These are phyloP conservation scores for Rhea americana DNA, from an alignment of 2,113 vertebrate species.

Conservation along the genomic window DNA sequence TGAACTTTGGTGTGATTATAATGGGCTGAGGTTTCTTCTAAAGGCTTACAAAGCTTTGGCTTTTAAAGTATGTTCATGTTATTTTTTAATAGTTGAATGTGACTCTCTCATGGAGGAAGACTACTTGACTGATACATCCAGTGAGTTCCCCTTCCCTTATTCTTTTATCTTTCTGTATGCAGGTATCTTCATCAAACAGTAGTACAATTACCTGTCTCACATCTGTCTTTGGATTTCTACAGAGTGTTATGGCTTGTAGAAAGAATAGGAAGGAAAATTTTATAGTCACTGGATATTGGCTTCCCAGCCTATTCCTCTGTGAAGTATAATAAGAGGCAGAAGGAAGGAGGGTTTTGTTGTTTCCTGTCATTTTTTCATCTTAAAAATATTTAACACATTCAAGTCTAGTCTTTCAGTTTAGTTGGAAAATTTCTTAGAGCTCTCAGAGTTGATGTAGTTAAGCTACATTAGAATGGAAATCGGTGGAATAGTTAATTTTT, in stretches of 20 bases:
- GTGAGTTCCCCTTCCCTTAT: not conserved
- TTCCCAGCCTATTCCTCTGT: not conserved
- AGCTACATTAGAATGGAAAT: not conserved
- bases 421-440: not conserved
- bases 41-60: not conserved
- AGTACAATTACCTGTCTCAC: not conserved
- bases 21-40: not conserved
- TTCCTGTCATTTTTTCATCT: not conserved
- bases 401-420: not conserved
- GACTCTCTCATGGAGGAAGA: not conserved
- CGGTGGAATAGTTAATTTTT: not conserved
- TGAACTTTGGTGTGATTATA: fast-evolving
- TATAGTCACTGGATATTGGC: not conserved
- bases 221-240: not conserved
- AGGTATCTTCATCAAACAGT: not conserved
- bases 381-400: not conserved
- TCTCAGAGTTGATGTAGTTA: not conserved
- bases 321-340: not conserved
- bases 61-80: not conserved
- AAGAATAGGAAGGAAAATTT: not conserved
- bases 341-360: not conserved
- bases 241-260: not conserved
- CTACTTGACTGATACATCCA: not conserved
- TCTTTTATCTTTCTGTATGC: not conserved
- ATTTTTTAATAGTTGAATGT: not conserved